These are phyloP conservation scores for Cololabis saira DNA, from an alignment of 2,113 vertebrate species.

Conservation along the genomic window DNA sequence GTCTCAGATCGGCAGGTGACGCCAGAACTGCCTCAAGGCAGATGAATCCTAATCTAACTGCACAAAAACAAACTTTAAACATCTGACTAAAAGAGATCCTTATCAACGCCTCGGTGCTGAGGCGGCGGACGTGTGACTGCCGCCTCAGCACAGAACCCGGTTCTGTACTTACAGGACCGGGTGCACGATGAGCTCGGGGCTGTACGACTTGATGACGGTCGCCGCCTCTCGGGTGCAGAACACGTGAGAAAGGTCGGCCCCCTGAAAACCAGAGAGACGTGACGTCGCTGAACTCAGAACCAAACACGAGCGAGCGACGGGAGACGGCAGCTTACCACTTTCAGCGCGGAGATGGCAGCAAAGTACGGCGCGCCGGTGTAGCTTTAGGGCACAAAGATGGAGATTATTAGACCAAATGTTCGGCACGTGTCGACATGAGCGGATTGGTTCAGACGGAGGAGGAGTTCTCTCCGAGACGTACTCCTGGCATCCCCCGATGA, in stretches of 20 bases:
- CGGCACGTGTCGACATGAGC: background rate
- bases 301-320: background rate
- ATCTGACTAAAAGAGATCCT: too few species aligned
- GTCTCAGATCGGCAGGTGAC: too few species aligned
- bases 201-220: slow-evolving; percentile 95
- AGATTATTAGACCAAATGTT: slow-evolving; percentile 3
- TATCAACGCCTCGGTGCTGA: too few species aligned
- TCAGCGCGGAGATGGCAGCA: slow-evolving; percentile 95
- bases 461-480: slow-evolving; percentile 76
- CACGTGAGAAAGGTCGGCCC: slow-evolving; percentile 95
- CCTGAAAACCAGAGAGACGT: slow-evolving; percentile 75
- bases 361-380: slow-evolving; percentile 98
- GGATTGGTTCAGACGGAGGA: background rate
- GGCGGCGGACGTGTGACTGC: too few species aligned
- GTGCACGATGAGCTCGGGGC: slow-evolving; percentile 97
- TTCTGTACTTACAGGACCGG: slow-evolving; percentile 93
- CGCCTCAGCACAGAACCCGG: too few species aligned
- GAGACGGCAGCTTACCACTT: slow-evolving; percentile 88
- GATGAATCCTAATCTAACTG: too few species aligned
- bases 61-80: too few species aligned
- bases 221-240: slow-evolving; percentile 97
- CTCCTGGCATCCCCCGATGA: slow-evolving; percentile 96
- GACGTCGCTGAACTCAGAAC: background rate
- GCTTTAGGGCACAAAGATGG: slow-evolving; percentile 67
- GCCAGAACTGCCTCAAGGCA: too few species aligned